These are phyloP conservation scores for Chrysochloris asiatica DNA, from an alignment of 2,113 vertebrate species.

Conservation along the genomic window DNA sequence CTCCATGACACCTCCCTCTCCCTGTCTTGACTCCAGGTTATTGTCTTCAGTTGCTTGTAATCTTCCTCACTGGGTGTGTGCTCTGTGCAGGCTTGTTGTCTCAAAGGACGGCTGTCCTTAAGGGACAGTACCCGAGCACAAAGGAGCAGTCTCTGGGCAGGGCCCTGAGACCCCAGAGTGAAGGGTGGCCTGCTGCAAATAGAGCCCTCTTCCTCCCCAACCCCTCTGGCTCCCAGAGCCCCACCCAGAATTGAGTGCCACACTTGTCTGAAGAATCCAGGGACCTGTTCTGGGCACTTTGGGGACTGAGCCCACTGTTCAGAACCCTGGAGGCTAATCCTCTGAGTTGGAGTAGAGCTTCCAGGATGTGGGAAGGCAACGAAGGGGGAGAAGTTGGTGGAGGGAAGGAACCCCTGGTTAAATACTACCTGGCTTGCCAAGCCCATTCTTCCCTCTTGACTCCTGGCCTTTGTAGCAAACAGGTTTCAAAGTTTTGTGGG, in stretches of 20 bases:
- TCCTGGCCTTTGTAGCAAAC: slow-evolving; percentile 69
- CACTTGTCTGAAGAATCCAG: background rate
- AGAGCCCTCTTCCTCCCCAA: background rate
- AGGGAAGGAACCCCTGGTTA: slow-evolving; percentile 68
- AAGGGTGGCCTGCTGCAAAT: background rate
- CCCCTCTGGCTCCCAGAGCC: background rate
- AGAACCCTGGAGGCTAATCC: background rate
- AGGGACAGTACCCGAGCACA: background rate
- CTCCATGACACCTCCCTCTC: background rate
- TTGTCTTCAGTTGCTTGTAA: accelerated
- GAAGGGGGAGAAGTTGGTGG: slow-evolving; percentile 78
- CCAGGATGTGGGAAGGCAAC: background rate
- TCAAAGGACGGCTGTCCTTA: background rate
- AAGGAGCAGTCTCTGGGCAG: background rate
- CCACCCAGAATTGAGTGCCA: background rate
- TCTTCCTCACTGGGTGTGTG: background rate
- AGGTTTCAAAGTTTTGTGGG: slow-evolving; percentile 75
- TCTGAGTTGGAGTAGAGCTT: background rate
- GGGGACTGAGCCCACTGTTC: background rate
- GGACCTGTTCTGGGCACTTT: background rate
- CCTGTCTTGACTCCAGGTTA: background rate
- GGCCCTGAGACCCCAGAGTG: background rate
- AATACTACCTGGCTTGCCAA: slow-evolving; percentile 48
- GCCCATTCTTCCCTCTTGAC: slow-evolving; percentile 74
- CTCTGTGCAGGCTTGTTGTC: background rate